Base-by-base conservation (phyloP, 2,113 vertebrate species). In the Engraulis encrasicolus region DNA sequence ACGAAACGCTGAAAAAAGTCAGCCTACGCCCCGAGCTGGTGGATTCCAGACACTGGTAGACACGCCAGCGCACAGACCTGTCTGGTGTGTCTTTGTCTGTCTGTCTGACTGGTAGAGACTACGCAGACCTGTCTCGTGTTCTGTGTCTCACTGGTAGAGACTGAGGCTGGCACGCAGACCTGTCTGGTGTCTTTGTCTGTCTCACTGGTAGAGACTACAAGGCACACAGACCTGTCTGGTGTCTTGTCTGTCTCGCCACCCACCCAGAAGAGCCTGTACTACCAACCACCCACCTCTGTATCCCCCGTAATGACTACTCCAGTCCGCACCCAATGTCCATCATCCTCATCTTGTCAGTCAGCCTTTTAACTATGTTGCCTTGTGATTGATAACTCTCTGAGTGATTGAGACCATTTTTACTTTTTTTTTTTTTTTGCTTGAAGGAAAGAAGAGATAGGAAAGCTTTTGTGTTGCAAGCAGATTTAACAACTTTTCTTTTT, bases 1-100 rank as follows among this genome's bases (percentile, higher is more conserved):
- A 99, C 0, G 98, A 99, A 89, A 99, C 97, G 0, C 95, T 99
- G 86, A 99, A 99, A 96, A 99, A 97, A 84, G 94, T 99, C 82
- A 99, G 98, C 91, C 94, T 99, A 31, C 94, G 98, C 0, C 96
- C 96, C 0, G 98, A 99, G 84, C 94, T 99, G 88, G 92, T 97
- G 12, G 95, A 98, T 81, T 95, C 96, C 0, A 95, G 98, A 85
- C 97, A 98, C 90, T 99, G 97, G 98, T 99, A 96, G 94, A 3
- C 4, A 45, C n/a, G n/a, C n/a, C n/a, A n/a, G n/a, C n/a, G n/a
- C n/a, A n/a, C n/a, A n/a, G n/a, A n/a, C n/a, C n/a, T n/a, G n/a
- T n/a, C n/a, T n/a, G n/a, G n/a, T n/a, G 23, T 66, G n/a, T 14
- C 6, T 23, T 54, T 6, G 54, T 23, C 23, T 11, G 23, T n/a